Base-by-base conservation (phyloP, 2,113 vertebrate species). In the Erinaceus europaeus region DNA sequence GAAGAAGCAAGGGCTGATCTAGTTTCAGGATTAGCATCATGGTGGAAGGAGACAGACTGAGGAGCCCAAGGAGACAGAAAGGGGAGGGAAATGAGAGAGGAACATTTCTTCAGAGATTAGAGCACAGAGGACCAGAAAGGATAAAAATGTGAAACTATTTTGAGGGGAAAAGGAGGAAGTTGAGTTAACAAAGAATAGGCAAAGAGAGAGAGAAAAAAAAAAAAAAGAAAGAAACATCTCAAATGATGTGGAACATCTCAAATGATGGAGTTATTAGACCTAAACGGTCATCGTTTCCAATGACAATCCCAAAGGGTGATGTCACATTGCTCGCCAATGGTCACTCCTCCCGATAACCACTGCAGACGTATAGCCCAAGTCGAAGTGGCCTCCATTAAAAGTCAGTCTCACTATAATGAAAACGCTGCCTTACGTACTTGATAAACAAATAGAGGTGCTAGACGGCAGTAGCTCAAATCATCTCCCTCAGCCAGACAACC, bases 111-210 rank as follows among this genome's bases (percentile, higher is more conserved):
- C n/a, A 21, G 76, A 38, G 17, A 23, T 8, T 48, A 69, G 27
- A 17, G 3, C 38, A 3, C 25, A 25, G 44, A 27, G 27, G 42
- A n/a, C 67, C 44, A 4, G 27, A 68, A 52, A 62, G 36, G 42
- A 40, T 32, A 69, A 57, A 84, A 55, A 71, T 4, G 69, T 53
- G 46, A 57, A 84, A 36, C 61, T 86, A 73, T 84, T 81, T 15
- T 78, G 73, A 86, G 42, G 8, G 20, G 15, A 62, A 69, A 64
- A 88, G 84, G 68, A 80, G 87, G 92, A 91, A 94, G 87, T 29
- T 10, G 83, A 92, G 78, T 52, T 46, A 38, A 78, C 11, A 9
- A 53, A 77, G 79, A n/a, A n/a, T n/a, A n/a, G n/a, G n/a, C n/a
- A n/a, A n/a, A n/a, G n/a, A n/a, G n/a, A n/a, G n/a, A n/a, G n/a